phyloP scores from a whole-genome alignment of 1,140 invertebrate genomes.

The Philotrypesis tridentata region DNA sequence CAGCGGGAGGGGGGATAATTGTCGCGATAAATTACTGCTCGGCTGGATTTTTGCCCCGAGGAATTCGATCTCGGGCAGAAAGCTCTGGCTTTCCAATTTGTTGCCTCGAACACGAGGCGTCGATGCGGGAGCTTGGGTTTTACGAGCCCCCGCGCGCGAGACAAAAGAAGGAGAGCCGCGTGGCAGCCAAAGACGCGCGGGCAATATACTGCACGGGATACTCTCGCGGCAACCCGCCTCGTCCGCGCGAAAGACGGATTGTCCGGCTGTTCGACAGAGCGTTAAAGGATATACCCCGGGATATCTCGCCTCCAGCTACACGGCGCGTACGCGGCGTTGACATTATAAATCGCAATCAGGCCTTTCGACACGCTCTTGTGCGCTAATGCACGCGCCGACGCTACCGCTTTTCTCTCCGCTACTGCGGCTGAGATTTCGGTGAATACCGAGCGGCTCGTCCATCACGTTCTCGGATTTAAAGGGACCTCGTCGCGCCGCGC shows the following conservation, averaged over 20 bases:
- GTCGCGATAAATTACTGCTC: background rate
- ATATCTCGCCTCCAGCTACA: too few relatives aligned
- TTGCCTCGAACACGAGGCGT: slow-evolving; percentile 18
- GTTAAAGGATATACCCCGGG: background rate
- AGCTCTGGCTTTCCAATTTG: slow-evolving; percentile 36
- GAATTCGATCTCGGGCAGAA: background rate
- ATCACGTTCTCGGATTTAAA: slow-evolving; percentile 29
- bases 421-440: background rate
- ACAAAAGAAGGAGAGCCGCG: slow-evolving; percentile 24
- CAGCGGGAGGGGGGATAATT: background rate
- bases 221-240: too few relatives aligned
- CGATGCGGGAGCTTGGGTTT: slow-evolving; percentile 28
- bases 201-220: slow-evolving; percentile 17
- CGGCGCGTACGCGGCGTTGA: too few relatives aligned
- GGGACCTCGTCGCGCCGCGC: too few relatives aligned
- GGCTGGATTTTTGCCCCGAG: background rate
- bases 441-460: background rate
- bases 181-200: background rate
- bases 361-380: slow-evolving; percentile 37
- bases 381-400: background rate
- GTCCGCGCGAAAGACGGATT: slow-evolving; percentile 19
- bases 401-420: too few relatives aligned
- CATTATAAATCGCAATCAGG: slow-evolving; percentile 49
- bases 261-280: background rate
- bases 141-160: slow-evolving; percentile 32